phyloP scores from a whole-genome alignment of 2,888 invertebrate species.

The Cheilosia variabilis region DNA sequence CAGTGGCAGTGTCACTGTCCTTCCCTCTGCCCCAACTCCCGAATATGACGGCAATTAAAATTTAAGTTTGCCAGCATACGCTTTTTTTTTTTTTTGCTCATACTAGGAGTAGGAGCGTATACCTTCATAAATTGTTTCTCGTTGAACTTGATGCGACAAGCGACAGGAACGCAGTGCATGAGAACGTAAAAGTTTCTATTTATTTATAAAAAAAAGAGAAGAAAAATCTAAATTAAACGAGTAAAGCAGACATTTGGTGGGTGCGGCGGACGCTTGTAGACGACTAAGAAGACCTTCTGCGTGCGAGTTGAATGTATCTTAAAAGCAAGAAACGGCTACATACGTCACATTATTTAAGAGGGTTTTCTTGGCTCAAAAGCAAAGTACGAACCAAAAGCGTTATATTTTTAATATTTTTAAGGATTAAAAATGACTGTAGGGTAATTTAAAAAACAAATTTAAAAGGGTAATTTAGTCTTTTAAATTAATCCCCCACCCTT shows the following conservation, averaged over 20 bases:
- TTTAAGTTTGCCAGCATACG: constrained; percentile 46
- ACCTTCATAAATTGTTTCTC: constrained; percentile 45
- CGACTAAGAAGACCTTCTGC: constrained; percentile 11
- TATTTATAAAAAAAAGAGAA: constrained; percentile 15
- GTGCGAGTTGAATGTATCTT: constrained; percentile 2
- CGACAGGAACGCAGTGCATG: constrained; percentile 27
- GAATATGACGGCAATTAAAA: constrained; percentile 70
- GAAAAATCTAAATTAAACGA: background rate
- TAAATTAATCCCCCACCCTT: too few species aligned
- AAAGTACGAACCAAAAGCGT: too few species aligned
- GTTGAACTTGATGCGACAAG: constrained; percentile 10
- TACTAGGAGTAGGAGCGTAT: background rate
- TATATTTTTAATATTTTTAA: too few species aligned
- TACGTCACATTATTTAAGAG: too few species aligned
- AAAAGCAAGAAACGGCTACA: background rate
- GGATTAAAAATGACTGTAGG: too few species aligned
- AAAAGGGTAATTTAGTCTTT: too few species aligned
- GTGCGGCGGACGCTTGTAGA: constrained; percentile 32
- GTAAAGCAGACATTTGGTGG: constrained; percentile 35
- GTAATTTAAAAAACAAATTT: too few species aligned
- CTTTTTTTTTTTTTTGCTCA: constrained; percentile 29
- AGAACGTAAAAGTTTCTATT: constrained; percentile 42
- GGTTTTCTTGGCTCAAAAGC: too few species aligned
- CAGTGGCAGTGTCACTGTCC: constrained; percentile 4
- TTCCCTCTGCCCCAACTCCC: background rate